These are phyloP conservation scores for Thomomys bottae DNA, from an alignment of 2,113 vertebrate genomes.

Conservation along the genomic window DNA sequence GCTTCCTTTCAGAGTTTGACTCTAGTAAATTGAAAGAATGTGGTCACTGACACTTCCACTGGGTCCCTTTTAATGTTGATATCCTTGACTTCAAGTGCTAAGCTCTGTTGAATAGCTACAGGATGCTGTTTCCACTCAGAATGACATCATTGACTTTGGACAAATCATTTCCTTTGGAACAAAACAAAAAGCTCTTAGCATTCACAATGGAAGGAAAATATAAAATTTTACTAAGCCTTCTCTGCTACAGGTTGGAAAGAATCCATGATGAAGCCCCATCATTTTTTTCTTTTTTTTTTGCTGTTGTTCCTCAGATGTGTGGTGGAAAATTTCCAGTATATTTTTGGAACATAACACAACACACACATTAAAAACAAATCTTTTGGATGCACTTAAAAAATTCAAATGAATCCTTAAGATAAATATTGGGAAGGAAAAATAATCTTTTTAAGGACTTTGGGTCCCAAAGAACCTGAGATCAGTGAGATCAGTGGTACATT, in stretches of 20 bases:
- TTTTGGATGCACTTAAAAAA: no score
- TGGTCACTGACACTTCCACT: neutral
- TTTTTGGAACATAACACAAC: neutral
- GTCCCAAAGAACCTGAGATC: neutral
- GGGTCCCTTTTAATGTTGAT: constrained; percentile 53
- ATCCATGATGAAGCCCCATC: constrained; percentile 79
- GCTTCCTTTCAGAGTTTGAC: neutral
- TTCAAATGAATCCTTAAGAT: neutral
- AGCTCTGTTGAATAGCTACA: constrained; percentile 38
- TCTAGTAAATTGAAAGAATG: constrained; percentile 15
- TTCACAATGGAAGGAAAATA: constrained; percentile 88
- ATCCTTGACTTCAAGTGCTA: constrained; percentile 58
- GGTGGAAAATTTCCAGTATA: neutral
- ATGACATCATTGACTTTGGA: constrained; percentile 58
- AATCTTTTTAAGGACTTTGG: constrained; percentile 21
- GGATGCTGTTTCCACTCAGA: constrained; percentile 72
- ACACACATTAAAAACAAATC: no score
- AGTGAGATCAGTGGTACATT: neutral
- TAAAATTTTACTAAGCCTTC: constrained; percentile 75
- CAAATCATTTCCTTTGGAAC: constrained; percentile 83
- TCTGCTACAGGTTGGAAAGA: constrained; percentile 72
- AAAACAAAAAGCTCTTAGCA: constrained; percentile 78
- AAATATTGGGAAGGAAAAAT: constrained; percentile 9
- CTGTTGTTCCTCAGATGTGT: neutral
- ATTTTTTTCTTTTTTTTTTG: constrained; percentile 16